These are phyloP conservation scores for Triops cancriformis DNA, from an alignment of 1,140 invertebrate genomes.

Conservation along the genomic window DNA sequence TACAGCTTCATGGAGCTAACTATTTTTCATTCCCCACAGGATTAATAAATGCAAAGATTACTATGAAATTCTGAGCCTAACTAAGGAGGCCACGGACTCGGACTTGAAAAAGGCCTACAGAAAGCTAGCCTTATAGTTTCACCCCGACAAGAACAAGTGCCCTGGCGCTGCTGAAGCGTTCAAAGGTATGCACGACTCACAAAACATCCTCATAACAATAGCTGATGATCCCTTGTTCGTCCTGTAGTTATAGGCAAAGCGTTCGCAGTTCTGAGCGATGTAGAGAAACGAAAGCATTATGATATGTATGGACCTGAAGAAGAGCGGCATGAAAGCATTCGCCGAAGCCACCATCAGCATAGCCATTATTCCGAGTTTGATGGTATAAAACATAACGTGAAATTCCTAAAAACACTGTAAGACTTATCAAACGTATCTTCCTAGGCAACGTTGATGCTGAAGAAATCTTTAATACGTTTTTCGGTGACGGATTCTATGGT, in stretches of 20 bases:
- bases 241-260: conserved; percentile 79
- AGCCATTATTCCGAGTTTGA: conserved; percentile 64
- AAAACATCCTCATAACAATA: not conserved
- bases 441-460: conserved; percentile 86
- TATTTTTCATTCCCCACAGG: conserved; percentile 41
- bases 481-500: conserved; percentile 71
- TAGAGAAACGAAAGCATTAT: conserved; percentile 89
- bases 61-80: conserved; percentile 89
- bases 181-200: conserved; percentile 53
- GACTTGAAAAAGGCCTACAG: conserved; percentile 96
- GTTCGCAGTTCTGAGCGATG: conserved; percentile 83
- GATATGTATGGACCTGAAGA: conserved; percentile 68
- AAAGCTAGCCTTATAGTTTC: conserved; percentile 88
- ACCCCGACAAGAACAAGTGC: conserved; percentile 94
- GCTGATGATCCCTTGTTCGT: conserved; percentile 31
- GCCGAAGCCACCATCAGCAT: conserved; percentile 31
- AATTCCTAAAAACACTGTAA: not conserved
- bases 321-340: conserved; percentile 28
- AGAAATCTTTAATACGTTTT: conserved; percentile 99
- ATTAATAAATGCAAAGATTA: conserved; percentile 87
- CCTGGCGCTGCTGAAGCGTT: conserved; percentile 96
- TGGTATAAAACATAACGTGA: conserved; percentile 39
- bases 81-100: conserved; percentile 81
- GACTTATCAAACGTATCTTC: conserved; percentile 30
- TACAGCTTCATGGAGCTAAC: not conserved